Evolutionary conservation across 2,888 invertebrate genomes (phyloP), one percentile per base, ranked within the genome.

Genomic region (Dicycla oo): DNA sequence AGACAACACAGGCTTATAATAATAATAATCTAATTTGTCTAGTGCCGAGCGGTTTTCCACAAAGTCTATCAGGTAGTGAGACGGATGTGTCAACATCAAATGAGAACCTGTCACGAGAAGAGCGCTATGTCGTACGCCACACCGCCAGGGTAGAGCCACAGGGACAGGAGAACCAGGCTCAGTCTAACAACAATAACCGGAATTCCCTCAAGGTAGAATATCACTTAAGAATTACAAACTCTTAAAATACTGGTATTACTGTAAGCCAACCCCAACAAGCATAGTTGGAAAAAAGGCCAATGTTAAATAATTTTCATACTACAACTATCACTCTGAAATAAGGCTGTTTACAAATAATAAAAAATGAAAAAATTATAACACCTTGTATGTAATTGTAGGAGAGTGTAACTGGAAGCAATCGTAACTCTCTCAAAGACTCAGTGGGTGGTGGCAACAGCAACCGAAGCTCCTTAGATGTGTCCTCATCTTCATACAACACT

Each of bases 31-130:
- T 30, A 30, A 45, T 45, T 76, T 67, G n/a, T 81, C 18, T 84
- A 96, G 96, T 96, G 82, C 91, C 94, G 88, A 96, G 95, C 89
- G 97, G 97, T 82, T 97, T 97, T 89, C 97, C 97, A 57, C 97
- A 97, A 95, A 98, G 98, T 92, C 95, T 98, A 84, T 98, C 98
- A 85, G 98, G 98, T 51, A 98, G 98, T 91, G 98, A 98, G 94
- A 98, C 98, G 8, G 98, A 98, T 96, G 97, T 98, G 73, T 98
- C 98, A 20, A 98, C 98, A 61, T 98, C 98, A 23, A 98, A 98
- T 86, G 98, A 99, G 93, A 99, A 98, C 94, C 94, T 99, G 80
- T 98, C 98, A 49, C 97, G 98, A 87, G 98, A 98, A 93, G 98
- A 98, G 91, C 96, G 98, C 84, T 98, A 98, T 95, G 98, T 98